phyloP scores from a whole-genome alignment of 2,113 vertebrate species.

The Anguilla rostrata region DNA sequence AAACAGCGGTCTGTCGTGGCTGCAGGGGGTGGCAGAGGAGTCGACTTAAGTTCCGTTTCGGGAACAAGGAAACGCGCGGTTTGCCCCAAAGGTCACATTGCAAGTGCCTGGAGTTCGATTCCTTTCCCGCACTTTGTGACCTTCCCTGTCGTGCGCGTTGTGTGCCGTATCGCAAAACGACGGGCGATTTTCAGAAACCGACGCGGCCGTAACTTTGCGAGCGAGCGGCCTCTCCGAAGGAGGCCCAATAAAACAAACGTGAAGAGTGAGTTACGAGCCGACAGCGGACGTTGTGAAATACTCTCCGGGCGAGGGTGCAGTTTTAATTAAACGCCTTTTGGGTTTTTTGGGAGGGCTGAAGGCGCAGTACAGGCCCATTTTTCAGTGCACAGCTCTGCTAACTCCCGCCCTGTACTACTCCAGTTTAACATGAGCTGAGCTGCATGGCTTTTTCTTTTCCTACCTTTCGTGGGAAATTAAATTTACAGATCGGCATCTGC shows the following conservation, averaged over 20 bases:
- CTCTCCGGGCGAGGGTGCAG: not conserved
- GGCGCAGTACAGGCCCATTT: not conserved
- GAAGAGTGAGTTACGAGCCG: not conserved
- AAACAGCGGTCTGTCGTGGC: not conserved
- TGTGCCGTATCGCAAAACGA: not conserved
- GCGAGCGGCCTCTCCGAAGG: not conserved
- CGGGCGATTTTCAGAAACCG: not conserved
- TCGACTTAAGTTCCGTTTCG: not conserved
- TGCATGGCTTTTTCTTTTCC: not conserved
- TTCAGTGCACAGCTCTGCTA: not conserved
- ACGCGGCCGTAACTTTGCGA: not conserved
- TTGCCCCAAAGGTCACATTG: not conserved
- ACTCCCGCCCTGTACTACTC: not conserved
- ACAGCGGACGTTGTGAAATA: not conserved
- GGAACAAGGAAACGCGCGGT: not conserved
- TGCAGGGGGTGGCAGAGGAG: not conserved
- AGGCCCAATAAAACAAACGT: not conserved
- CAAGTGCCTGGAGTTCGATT: not conserved
- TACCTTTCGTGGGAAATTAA: not conserved
- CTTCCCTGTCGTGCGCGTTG: not conserved
- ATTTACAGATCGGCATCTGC: not conserved
- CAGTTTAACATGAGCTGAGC: not conserved
- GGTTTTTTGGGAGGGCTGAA: not conserved
- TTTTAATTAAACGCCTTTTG: not conserved
- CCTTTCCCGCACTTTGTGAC: not conserved